A percentile compares a stretch with the other conserved stretches of the same genome.
Conservation (phyloP, 2,797 vertebrate genomes). For the Balearica regulorum region DNA sequence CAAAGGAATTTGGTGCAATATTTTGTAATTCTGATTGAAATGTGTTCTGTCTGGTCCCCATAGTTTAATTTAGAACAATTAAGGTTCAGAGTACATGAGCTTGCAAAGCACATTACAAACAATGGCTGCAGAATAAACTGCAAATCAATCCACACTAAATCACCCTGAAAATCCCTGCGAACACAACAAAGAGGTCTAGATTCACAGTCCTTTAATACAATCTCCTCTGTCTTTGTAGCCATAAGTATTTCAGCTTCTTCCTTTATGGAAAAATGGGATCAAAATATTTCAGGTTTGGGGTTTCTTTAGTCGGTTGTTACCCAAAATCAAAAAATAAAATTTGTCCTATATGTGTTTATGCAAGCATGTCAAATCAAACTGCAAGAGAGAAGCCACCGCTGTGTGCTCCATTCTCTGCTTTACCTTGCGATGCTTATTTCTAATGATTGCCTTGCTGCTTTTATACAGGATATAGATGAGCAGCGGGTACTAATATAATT, state of each 20-base stretch:
- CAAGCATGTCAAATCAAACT: constrained; percentile 1
- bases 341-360: not conserved
- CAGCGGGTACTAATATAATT: constrained; percentile 43
- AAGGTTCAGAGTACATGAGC: constrained; percentile 79
- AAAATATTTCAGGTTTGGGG: not conserved
- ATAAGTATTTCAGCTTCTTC: constrained; percentile 33
- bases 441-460: constrained; percentile 45
- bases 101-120: constrained; percentile 81
- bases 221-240: constrained; percentile 35
- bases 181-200: constrained; percentile 66
- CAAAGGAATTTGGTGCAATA: constrained; percentile 73
- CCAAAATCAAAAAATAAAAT: not conserved
- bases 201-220: constrained; percentile 57
- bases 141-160: constrained; percentile 81
- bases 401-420: not conserved
- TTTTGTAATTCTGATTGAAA: constrained; percentile 79
- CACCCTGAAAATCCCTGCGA: constrained; percentile 76
- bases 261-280: constrained; percentile 32
- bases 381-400: not conserved
- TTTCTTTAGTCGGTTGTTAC: not conserved
- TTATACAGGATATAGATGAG: constrained; percentile 53
- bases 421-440: not conserved
- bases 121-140: constrained; percentile 78
- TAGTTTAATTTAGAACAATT: constrained; percentile 84
- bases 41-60: constrained; percentile 76